These are phyloP conservation scores for Eristalis tenax DNA, from an alignment of 2,888 invertebrate genomes.

Conservation along the genomic window DNA sequence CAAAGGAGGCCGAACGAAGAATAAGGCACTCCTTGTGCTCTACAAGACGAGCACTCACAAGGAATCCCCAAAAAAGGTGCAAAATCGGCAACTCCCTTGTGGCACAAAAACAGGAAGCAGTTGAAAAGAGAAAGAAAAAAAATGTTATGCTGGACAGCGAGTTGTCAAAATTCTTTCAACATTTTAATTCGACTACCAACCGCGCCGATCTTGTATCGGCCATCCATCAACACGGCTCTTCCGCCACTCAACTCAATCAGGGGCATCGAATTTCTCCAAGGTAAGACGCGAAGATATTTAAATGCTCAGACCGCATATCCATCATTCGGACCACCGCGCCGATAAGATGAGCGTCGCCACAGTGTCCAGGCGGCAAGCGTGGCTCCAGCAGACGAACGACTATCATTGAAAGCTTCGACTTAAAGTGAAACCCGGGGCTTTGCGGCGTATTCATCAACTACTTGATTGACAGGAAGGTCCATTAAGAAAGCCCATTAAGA, in stretches of 20 bases:
- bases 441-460: slow-evolving; percentile 46
- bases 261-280: background rate
- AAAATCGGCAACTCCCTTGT: no score
- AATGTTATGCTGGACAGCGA: background rate
- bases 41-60: no score
- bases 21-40: no score
- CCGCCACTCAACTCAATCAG: background rate
- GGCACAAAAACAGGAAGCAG: no score
- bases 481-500: slow-evolving; percentile 56
- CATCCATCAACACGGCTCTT: background rate
- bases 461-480: slow-evolving; percentile 67
- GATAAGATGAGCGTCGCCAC: background rate
- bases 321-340: background rate
- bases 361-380: background rate
- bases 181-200: background rate
- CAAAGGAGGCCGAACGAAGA: no score
- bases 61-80: no score
- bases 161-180: background rate
- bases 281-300: background rate
- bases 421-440: slow-evolving; percentile 38
- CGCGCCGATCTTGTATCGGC: background rate
- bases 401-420: slow-evolving; percentile 16
- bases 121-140: no score
- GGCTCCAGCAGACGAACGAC: background rate
- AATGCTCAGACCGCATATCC: background rate